Evolutionary conservation across 2,113 vertebrate species (phyloP).

Genomic region (Pelusios castaneus): DNA sequence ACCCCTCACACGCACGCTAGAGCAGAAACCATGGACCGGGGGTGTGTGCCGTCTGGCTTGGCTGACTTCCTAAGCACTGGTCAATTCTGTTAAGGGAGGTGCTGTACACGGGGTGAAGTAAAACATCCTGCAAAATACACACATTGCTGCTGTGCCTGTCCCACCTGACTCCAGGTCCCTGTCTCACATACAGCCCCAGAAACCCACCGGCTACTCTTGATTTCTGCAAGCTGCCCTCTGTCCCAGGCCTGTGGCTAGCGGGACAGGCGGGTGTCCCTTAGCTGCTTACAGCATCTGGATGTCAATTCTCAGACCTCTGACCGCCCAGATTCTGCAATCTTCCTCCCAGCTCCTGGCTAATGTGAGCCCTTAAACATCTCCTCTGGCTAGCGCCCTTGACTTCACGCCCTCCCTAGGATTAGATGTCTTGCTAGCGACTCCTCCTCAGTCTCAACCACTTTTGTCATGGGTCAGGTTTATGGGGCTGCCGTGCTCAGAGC

Average conservation of each 20-base stretch:
- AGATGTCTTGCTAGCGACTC: neutral
- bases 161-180: neutral
- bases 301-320: constrained; percentile 25
- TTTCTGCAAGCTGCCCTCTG: constrained; percentile 37
- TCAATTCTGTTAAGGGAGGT: neutral
- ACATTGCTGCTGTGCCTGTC: neutral
- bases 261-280: neutral
- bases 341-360: constrained; percentile 16
- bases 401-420: neutral
- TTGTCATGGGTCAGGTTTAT: neutral
- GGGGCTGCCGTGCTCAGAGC: neutral
- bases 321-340: constrained; percentile 15
- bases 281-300: constrained; percentile 22
- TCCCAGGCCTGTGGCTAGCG: neutral
- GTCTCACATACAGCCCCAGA: neutral
- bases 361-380: neutral
- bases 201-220: neutral
- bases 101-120: accelerated
- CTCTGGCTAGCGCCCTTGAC: neutral
- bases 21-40: neutral
- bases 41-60: neutral
- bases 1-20: neutral
- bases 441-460: neutral
- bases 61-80: neutral
- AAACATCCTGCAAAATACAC: neutral